These are phyloP conservation scores for Drosophila tropicalis DNA, from an alignment of 1,140 invertebrate species.

Conservation along the genomic window DNA sequence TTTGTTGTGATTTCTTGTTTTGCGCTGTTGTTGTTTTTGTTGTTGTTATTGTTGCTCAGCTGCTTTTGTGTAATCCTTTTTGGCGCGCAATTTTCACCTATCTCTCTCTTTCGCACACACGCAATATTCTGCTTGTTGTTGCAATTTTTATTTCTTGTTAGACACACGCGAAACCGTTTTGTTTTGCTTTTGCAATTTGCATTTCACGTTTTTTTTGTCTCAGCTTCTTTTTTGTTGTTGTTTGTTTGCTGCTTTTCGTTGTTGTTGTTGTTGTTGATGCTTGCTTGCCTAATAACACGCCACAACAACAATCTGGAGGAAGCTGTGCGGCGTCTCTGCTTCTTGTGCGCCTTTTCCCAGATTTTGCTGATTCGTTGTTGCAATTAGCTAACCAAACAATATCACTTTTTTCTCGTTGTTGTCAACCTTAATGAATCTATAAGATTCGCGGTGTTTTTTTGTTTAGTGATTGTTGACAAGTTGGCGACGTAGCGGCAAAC, in stretches of 20 bases:
- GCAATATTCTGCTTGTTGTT: conserved; percentile 32
- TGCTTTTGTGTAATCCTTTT: conserved; percentile 71
- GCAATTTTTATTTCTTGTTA: conserved; percentile 34
- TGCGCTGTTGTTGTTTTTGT: background rate
- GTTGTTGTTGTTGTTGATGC: conserved; percentile 54
- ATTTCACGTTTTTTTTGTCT: conserved; percentile 63
- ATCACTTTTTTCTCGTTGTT: background rate
- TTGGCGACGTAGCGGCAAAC: too few relatives aligned
- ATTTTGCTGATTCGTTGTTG: conserved; percentile 2
- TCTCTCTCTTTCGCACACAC: conserved; percentile 2
- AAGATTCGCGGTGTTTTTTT: background rate
- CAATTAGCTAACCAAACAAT: conserved; percentile 1
- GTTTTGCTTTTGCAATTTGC: conserved; percentile 62
- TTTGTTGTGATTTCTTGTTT: conserved; percentile 22
- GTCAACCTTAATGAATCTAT: background rate
- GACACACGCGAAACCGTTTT: conserved; percentile 65
- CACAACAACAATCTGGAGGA: conserved; percentile 44
- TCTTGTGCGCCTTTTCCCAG: background rate
- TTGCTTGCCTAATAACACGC: conserved; percentile 56
- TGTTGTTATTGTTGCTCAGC: conserved; percentile 25
- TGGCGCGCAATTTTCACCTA: conserved; percentile 69
- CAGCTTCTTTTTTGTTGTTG: conserved; percentile 45
- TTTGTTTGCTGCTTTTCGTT: too few relatives aligned
- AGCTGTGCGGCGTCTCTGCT: conserved; percentile 9
- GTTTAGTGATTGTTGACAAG: background rate